Base-by-base conservation (phyloP, 2,888 invertebrate genomes). In the Phrixothrix hirtus region DNA sequence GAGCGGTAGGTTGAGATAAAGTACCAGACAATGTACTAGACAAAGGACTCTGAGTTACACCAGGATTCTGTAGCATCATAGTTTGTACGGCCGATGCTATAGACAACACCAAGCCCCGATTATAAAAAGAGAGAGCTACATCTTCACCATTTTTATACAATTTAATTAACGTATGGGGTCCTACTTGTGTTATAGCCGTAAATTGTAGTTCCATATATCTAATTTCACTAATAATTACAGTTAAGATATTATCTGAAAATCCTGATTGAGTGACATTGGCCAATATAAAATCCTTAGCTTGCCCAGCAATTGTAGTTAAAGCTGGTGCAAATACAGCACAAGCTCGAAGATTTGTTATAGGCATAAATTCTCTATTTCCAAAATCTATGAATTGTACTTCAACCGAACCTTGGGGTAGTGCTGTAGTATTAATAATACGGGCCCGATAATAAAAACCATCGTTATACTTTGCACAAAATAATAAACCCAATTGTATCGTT, bases 351-450 rank as follows among this genome's bases (percentile, higher is more conserved):
- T 83, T 81, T 29, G 77, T 78, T 41, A 81, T 69, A 11, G 82
- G 79, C 47, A 89, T 79, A 9, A 80, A 70, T 60, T 84, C 84
- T 58, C 77, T 79, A 65, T 86, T 85, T 32, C 87, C 87, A 63
- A 81, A 86, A 68, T 87, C 87, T 21, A 87, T 78, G 60, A 87
- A 86, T 48, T 81, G 80, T n/a, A 87, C 83, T 59, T 83, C 81
- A 37, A 87, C 80, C 43, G 80, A 73, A 12, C 81, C 82, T 52
- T 78, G 78, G 2, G 75, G 66, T 35, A 82, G 63, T 62, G 70
- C 77, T 11, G 75, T 67, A 6, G 78, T 73, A 50, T 75, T 80
- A 35, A 79, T 75, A 36, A 87, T 78, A 68, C 81, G 81, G 5
- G 84, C 85, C 62, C 88, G 77, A 65, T 84, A 86, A 68, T 84